A percentile compares a stretch with the other conserved stretches of the same genome.
phyloP scores from a whole-genome alignment of 2,888 invertebrate species.

The Ectemnius cavifrons region DNA sequence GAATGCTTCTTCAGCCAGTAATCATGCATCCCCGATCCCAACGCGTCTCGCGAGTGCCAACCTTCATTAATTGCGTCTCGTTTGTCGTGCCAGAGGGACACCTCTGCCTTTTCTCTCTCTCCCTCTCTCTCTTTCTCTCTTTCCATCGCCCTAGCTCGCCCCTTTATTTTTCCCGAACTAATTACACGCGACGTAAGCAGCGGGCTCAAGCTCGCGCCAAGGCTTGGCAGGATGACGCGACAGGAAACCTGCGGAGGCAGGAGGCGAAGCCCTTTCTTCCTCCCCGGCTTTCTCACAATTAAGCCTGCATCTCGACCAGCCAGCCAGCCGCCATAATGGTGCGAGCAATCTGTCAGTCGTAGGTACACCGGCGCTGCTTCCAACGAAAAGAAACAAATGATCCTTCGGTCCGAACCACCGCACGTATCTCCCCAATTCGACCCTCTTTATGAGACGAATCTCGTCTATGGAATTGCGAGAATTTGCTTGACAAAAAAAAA shows the following conservation, averaged over 20 bases:
- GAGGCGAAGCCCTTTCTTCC: background rate
- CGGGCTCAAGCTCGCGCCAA: slow-evolving; percentile 8
- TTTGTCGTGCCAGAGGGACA: slow-evolving; percentile 58
- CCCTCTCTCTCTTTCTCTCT: slow-evolving; percentile 36
- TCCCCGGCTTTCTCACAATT: background rate
- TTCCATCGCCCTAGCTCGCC: no score
- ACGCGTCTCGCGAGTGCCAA: slow-evolving; percentile 51
- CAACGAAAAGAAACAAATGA: no score
- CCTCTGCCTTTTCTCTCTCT: slow-evolving; percentile 18
- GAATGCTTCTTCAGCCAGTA: slow-evolving; percentile 49
- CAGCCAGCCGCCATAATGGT: no score
- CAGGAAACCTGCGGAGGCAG: slow-evolving; percentile 9
- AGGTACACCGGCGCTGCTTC: no score
- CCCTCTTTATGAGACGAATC: no score
- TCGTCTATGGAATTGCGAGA: no score
- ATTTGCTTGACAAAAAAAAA: no score
- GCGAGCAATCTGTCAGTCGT: no score
- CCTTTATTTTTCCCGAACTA: slow-evolving; percentile 55
- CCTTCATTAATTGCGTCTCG: slow-evolving; percentile 59
- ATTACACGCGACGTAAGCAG: slow-evolving; percentile 47
- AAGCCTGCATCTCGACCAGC: background rate
- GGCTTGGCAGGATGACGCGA: slow-evolving; percentile 12
- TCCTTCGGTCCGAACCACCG: no score
- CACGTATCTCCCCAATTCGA: no score
- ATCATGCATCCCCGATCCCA: slow-evolving; percentile 53